Evolutionary conservation across 2,888 invertebrate species (phyloP).

Genomic region (Epinotia brunnichana): DNA sequence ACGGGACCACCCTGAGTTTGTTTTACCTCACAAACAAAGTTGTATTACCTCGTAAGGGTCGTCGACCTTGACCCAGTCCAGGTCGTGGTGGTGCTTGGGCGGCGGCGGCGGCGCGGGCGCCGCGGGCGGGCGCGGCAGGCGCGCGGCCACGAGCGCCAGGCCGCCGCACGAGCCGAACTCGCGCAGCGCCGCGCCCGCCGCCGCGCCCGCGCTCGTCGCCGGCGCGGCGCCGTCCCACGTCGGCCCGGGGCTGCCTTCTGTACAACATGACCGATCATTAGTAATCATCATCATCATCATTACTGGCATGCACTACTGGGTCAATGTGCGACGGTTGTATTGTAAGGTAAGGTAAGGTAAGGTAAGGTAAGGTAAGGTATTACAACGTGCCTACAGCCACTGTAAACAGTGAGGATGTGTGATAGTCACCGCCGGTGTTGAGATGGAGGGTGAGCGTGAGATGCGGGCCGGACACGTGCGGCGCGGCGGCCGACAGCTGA

Average conservation of each 20-base stretch:
- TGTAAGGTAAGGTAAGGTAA: too few relatives aligned
- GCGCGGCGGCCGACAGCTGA: slow-evolving; percentile 69
- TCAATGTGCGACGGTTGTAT: too few relatives aligned
- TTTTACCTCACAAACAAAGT: too few relatives aligned
- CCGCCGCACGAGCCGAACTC: slow-evolving; percentile 95
- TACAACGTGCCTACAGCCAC: too few relatives aligned
- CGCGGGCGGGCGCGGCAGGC: slow-evolving; percentile 94
- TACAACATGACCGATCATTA: background rate
- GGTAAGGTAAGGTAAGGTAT: too few relatives aligned
- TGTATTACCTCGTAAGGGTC: slow-evolving; percentile 85
- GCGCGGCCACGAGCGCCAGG: slow-evolving; percentile 93
- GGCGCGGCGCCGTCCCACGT: slow-evolving; percentile 23
- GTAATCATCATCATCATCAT: too few relatives aligned
- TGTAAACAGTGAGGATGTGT: background rate
- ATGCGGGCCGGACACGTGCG: slow-evolving; percentile 73
- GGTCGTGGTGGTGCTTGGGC: slow-evolving; percentile 80
- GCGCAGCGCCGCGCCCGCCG: slow-evolving; percentile 84
- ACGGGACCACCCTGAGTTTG: too few relatives aligned
- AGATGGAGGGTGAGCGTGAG: slow-evolving; percentile 71
- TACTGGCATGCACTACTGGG: too few relatives aligned
- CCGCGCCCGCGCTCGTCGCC: slow-evolving; percentile 18
- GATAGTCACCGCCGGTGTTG: slow-evolving; percentile 49
- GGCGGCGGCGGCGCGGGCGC: slow-evolving; percentile 85
- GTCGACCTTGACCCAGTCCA: slow-evolving; percentile 87
- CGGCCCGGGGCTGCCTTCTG: slow-evolving; percentile 26